A percentile compares a stretch with the other conserved stretches of the same genome.
phyloP scores from a whole-genome alignment of 2,888 invertebrate species.

The Cerceris ruficornis region DNA sequence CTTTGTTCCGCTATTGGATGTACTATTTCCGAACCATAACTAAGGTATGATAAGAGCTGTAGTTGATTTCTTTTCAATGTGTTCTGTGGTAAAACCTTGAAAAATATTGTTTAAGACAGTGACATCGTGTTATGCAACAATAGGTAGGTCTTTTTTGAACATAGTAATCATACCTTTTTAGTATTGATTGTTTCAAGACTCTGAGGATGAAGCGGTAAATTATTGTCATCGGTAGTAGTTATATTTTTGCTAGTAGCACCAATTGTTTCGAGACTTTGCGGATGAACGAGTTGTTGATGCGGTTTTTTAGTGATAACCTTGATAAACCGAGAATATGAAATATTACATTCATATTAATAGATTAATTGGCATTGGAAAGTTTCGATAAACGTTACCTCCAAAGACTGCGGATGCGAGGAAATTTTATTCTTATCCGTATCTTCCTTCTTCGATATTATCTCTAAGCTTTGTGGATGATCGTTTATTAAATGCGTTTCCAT shows the following conservation, averaged over 20 bases:
- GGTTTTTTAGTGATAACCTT: slow-evolving; percentile 77
- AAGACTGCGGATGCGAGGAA: slow-evolving; percentile 79
- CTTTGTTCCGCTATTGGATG: slow-evolving; percentile 94
- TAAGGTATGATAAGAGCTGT: slow-evolving; percentile 80
- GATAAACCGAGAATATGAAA: background rate
- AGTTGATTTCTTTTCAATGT: slow-evolving; percentile 79
- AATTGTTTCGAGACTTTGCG: slow-evolving; percentile 80
- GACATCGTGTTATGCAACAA: background rate
- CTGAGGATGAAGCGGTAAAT: slow-evolving; percentile 91
- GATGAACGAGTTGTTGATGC: slow-evolving; percentile 78
- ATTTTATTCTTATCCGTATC: slow-evolving; percentile 78
- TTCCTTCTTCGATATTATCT: slow-evolving; percentile 78
- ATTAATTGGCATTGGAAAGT: background rate
- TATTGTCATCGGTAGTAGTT: slow-evolving; percentile 80
- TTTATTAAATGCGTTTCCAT: slow-evolving; percentile 76
- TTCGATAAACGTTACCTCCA: slow-evolving; percentile 70
- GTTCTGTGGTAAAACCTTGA: slow-evolving; percentile 77
- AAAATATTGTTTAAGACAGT: slow-evolving; percentile 28
- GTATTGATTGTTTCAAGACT: slow-evolving; percentile 88
- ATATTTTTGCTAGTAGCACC: slow-evolving; percentile 78
- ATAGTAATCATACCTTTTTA: slow-evolving; percentile 71
- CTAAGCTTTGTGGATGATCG: slow-evolving; percentile 79
- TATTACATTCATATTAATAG: background rate
- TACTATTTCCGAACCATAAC: slow-evolving; percentile 89
- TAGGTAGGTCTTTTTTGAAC: background rate